Evolutionary conservation across 2,888 invertebrate genomes (phyloP).

Genomic region (Meganola albula): DNA sequence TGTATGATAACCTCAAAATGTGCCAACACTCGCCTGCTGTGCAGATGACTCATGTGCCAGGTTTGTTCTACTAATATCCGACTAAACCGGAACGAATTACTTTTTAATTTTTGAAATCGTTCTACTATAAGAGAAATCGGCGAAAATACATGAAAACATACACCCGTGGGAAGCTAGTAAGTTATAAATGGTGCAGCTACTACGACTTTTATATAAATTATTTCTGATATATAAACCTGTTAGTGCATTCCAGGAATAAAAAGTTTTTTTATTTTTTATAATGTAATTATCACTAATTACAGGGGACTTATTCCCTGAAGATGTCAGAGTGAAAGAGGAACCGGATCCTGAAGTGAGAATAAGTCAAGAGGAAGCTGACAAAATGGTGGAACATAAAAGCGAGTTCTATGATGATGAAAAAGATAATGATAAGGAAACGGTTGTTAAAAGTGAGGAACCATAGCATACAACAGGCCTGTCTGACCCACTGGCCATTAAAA

Average conservation of each 20-base stretch:
- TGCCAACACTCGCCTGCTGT: constrained; percentile 96
- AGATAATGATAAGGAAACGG: constrained; percentile 87
- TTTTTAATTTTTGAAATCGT: too few relatives aligned
- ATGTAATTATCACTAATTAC: too few relatives aligned
- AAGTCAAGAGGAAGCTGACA: constrained; percentile 87
- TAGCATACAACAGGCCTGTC: constrained; percentile 55
- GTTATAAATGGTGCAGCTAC: too few relatives aligned
- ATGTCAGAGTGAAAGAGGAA: constrained; percentile 85
- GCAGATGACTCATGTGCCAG: constrained; percentile 97
- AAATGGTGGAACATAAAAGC: constrained; percentile 88
- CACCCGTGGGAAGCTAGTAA: too few relatives aligned
- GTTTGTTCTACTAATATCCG: too few relatives aligned
- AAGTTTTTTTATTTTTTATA: too few relatives aligned
- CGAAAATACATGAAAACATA: too few relatives aligned
- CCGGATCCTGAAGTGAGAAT: constrained; percentile 89
- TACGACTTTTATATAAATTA: too few relatives aligned
- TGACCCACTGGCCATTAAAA: constrained; percentile 51
- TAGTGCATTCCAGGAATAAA: too few relatives aligned
- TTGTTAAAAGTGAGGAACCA: constrained; percentile 60
- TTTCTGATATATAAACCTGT: too few relatives aligned
- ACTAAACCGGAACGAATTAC: too few relatives aligned
- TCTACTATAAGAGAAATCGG: too few relatives aligned
- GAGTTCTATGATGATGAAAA: constrained; percentile 95
- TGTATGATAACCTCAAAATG: constrained; percentile 95
- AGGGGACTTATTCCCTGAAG: constrained; percentile 86